These are phyloP conservation scores for Sebastes iracundus DNA, from an alignment of 2,797 vertebrate genomes.

Conservation along the genomic window DNA sequence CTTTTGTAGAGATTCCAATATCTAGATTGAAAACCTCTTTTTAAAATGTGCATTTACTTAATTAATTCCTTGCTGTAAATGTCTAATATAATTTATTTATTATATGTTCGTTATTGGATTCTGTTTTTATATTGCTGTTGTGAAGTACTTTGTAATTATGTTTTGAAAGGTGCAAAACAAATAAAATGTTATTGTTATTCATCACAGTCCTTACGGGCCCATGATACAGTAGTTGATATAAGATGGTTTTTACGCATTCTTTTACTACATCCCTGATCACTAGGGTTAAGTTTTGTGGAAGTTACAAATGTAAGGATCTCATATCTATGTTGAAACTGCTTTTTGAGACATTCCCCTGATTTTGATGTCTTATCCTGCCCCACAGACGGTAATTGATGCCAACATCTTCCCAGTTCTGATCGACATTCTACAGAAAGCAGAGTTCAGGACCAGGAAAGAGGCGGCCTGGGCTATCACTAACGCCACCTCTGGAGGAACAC, in stretches of 20 bases:
- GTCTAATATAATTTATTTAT: rapidly evolving
- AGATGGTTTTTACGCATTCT: not conserved
- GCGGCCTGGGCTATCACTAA: constrained; percentile 99
- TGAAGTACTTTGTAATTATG: not conserved
- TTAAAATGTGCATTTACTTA: not conserved
- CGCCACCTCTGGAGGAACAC: constrained; percentile 95
- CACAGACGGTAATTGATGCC: constrained; percentile 95
- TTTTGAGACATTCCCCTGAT: not conserved
- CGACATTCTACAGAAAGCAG: constrained; percentile 97
- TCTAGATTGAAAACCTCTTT: not conserved
- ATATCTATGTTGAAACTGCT: not conserved
- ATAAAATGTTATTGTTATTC: not conserved
- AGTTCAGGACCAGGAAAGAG: constrained; percentile 97
- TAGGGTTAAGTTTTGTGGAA: not conserved
- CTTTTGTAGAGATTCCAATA: not conserved
- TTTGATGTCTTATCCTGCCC: not conserved
- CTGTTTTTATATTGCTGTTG: not conserved
- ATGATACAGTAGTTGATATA: not conserved
- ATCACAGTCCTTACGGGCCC: not conserved
- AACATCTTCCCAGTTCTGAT: constrained; percentile 99
- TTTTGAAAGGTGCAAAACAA: not conserved
- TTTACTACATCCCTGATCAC: no score
- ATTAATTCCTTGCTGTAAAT: not conserved
- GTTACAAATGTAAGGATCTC: not conserved
- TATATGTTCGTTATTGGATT: rapidly evolving